Base-by-base conservation (phyloP, 2,888 invertebrate genomes). In the Scaptomyza caliginosa region DNA sequence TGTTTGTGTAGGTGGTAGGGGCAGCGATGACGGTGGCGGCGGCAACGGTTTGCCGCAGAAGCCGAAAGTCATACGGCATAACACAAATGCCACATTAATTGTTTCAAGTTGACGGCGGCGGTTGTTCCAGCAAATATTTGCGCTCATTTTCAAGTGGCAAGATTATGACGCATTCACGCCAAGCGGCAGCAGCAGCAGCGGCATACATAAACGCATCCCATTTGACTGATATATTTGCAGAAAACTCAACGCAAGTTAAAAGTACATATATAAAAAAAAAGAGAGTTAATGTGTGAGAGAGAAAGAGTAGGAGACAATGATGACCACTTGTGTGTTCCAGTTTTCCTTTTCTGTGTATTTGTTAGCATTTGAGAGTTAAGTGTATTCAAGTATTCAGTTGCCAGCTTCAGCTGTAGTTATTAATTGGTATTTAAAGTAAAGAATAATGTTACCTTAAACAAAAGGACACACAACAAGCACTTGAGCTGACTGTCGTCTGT, bases 41-140 rank as follows among this genome's bases (percentile, higher is more conserved):
- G 24, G 56, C 17, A 28, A 4, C 2, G 34, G 23, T 55, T 62
- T 59, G 78, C 62, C 76, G 80, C 88, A 85, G 84, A 85, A 88
- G 84, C 87, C 79, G 86, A 81, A 86, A 88, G 62, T 87, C 87
- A 86, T 76, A 74, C 84, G 78, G 78, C 88, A 65, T 68, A 85
- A 87, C 84, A 88, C 83, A 85, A 79, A 88, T 88, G 88, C 83
- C 87, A 85, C 85, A 85, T 88, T 85, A 85, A 85, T 85, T 85
- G 85, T 85, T 85, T 85, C 85, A 85, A 85, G 84, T 88, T 87
- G 88, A 72, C 66, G 64, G 54, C 83, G 56, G 43, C 77, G 82
- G 67, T 40, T 54, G 62, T 62, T 78, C 73, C 49, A 23, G 50
- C 70, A 77, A 77, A 75, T 77, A 80, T 79, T 88, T 89, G 78